phyloP scores from a whole-genome alignment of 2,113 vertebrate genomes.

The Oreochromis niloticus region DNA sequence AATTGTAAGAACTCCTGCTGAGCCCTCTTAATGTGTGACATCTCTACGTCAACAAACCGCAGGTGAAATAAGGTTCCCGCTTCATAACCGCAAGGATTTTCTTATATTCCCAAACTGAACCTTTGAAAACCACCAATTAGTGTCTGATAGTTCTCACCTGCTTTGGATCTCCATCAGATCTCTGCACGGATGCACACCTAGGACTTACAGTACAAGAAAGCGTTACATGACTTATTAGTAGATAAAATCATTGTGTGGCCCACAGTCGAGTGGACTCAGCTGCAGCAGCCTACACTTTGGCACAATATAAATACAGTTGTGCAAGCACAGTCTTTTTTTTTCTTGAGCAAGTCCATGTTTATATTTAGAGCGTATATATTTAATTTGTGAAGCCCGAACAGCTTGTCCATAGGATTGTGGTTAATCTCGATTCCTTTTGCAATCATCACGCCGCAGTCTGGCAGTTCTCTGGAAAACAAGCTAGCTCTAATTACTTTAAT shows the following conservation, averaged over 20 bases:
- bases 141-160: not conserved
- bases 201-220: not conserved
- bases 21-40: not conserved
- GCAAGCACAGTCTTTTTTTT: not conserved
- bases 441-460: not conserved
- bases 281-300: constrained; percentile 15
- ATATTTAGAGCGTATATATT: not conserved
- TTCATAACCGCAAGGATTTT: not conserved
- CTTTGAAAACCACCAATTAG: not conserved
- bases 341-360: not conserved
- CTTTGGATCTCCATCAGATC: not conserved
- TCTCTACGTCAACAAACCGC: not conserved
- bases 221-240: not conserved
- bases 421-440: not conserved
- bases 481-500: not conserved
- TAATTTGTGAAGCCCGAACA: not conserved
- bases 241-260: not conserved
- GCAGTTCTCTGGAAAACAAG: not conserved
- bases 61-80: not conserved
- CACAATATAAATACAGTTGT: not conserved
- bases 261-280: not conserved
- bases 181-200: not conserved
- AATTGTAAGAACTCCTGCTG: constrained; percentile 1
- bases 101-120: not conserved
- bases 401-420: not conserved